Evolutionary conservation across 1,140 invertebrate genomes (phyloP).

Genomic region (Dendroctonus ponderosae): DNA sequence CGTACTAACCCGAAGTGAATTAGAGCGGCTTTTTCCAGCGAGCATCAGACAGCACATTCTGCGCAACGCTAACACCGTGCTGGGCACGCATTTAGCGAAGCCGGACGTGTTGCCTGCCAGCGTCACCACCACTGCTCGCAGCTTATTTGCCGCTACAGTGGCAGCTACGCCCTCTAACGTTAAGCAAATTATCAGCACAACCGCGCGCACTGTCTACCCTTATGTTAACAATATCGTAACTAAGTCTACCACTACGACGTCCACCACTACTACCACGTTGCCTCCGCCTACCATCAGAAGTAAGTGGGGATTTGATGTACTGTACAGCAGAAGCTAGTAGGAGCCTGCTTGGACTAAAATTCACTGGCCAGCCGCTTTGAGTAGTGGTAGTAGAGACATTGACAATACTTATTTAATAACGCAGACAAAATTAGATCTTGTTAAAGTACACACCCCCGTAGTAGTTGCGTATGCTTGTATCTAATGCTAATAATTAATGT

Average conservation of each 20-base stretch:
- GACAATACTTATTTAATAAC: too few relatives aligned
- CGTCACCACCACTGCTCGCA: slow-evolving; percentile 40
- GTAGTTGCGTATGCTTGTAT: too few relatives aligned
- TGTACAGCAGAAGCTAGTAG: background rate
- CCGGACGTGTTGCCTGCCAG: slow-evolving; percentile 45
- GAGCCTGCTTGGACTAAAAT: background rate
- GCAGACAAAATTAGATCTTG: too few relatives aligned
- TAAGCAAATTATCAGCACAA: slow-evolving; percentile 36
- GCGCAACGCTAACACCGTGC: slow-evolving; percentile 60
- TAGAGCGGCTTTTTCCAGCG: slow-evolving; percentile 50
- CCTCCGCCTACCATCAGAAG: slow-evolving; percentile 40
- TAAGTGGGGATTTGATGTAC: slow-evolving; percentile 32
- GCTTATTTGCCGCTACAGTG: slow-evolving; percentile 26
- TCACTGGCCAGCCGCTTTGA: background rate
- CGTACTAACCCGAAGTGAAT: background rate
- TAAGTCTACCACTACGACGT: slow-evolving; percentile 37
- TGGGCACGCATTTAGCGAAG: slow-evolving; percentile 61
- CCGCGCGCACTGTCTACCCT: slow-evolving; percentile 36
- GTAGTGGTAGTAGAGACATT: too few relatives aligned
- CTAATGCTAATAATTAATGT: too few relatives aligned
- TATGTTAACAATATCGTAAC: slow-evolving; percentile 35
- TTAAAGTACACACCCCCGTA: too few relatives aligned
- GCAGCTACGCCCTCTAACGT: slow-evolving; percentile 34
- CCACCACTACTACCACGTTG: slow-evolving; percentile 38
- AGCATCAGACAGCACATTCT: slow-evolving; percentile 62